Evolutionary conservation across 1,140 invertebrate species (phyloP), one percentile per base, ranked within the genome.

Genomic region (Limonius californicus): DNA sequence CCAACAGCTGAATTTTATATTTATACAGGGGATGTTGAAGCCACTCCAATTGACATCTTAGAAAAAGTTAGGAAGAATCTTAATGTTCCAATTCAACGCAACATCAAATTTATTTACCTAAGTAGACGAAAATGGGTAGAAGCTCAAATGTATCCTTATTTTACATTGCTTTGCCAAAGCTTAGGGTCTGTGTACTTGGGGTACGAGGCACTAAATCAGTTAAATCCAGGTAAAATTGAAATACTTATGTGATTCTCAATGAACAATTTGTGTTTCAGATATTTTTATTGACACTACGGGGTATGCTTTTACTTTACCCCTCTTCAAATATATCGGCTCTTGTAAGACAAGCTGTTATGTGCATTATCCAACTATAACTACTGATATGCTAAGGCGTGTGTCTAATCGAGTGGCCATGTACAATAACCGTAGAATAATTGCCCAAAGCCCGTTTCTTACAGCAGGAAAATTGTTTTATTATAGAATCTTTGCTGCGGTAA

Each of bases 331-430:
- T 72, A 74, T 97, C 60, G 92, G 88, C 6, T 80, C 84, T 11
- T 94, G 90, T 68, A 87, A 85, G 67, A 87, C 96, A 2, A 91
- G 84, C 7, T 90, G 87, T 64, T 99, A 99, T 75, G 89, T 94
- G 1, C 97, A 99, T 80, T 99, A 99, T 80, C 97, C 97, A 0
- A 94, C 92, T 0, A 96, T 99, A 63, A 98, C 94, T 50, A 88
- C 86, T 0, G 94, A 98, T 71, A 99, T 99, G 97, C 80, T 98
- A 59, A 81, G 83, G 18, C 81, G 87, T 57, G 91, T 98, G 2
- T 85, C 89, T 54, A 81, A 81, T 55, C 81, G 91, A 54, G 76
- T 85, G 39, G 75, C 82, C 1, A 77, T 85, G 0, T 88, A 91
- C 75, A 99, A 98, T 73, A 99, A 99, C 78, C 82, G 86, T 32